phyloP scores from a whole-genome alignment of 35 echinoderm and acorn worm species.

The Stichopus chloronotus region DNA sequence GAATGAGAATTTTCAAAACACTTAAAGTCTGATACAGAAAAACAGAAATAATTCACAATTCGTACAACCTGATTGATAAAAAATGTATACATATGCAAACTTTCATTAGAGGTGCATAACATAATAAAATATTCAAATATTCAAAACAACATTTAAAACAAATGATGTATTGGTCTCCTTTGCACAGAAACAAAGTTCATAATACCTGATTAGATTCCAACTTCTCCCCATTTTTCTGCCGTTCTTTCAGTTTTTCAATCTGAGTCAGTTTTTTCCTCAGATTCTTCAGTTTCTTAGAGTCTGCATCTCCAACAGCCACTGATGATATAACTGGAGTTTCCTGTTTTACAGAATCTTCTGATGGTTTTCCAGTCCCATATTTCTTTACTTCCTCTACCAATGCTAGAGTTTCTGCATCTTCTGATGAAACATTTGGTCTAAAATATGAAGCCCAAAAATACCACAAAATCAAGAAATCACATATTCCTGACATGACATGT shows the following conservation, averaged over 20 bases:
- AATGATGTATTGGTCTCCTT: no score
- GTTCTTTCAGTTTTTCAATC: slow-evolving; percentile 79
- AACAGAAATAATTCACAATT: no score
- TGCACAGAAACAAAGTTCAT: no score
- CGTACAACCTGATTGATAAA: no score
- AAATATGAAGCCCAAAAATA: neutral
- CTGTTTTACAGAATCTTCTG: neutral
- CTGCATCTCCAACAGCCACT: slow-evolving; percentile 29
- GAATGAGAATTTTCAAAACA: neutral
- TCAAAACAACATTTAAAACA: no score
- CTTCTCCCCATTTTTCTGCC: slow-evolving; percentile 74
- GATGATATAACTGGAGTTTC: neutral
- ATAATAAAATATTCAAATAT: no score
- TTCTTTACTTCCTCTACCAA: slow-evolving; percentile 53
- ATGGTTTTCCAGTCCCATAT: slow-evolving; percentile 47
- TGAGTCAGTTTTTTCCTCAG: slow-evolving; percentile 79
- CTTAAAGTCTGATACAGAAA: no score
- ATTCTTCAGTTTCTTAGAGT: slow-evolving; percentile 73
- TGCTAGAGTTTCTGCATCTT: slow-evolving; percentile 60
- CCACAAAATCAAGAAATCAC: neutral
- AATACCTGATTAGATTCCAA: slow-evolving; percentile 79
- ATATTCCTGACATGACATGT: slow-evolving; percentile 14
- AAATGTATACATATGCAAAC: neutral
- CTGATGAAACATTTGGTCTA: slow-evolving; percentile 61
- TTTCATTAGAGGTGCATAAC: no score